phyloP scores from a whole-genome alignment of 2,888 invertebrate genomes.

The Chouioia cunea region DNA sequence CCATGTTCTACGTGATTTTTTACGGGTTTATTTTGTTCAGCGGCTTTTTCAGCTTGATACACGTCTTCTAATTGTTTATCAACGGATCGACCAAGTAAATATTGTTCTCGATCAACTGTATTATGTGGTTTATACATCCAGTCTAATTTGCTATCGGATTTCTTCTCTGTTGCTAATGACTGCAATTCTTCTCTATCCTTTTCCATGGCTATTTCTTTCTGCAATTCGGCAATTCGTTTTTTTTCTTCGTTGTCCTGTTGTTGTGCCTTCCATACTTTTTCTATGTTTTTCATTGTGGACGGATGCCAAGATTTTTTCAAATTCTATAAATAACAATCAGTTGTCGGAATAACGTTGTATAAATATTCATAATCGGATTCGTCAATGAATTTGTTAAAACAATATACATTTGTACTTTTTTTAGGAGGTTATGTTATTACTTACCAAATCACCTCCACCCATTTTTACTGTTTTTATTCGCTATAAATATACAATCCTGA shows the following conservation, averaged over 20 bases:
- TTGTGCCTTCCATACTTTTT: slow-evolving; percentile 84
- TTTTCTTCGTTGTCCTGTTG: slow-evolving; percentile 80
- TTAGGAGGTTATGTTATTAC: slow-evolving; percentile 46
- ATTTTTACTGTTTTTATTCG: slow-evolving; percentile 52
- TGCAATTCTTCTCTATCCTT: slow-evolving; percentile 77
- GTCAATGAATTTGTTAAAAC: not conserved
- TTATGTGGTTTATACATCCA: slow-evolving; percentile 87
- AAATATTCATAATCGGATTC: slow-evolving; percentile 19
- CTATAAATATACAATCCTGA: not conserved
- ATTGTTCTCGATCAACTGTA: slow-evolving; percentile 85
- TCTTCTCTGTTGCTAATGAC: slow-evolving; percentile 70
- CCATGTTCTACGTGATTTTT: slow-evolving; percentile 78
- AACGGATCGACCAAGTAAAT: slow-evolving; percentile 84
- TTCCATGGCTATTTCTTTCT: slow-evolving; percentile 77
- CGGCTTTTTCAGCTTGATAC: slow-evolving; percentile 72
- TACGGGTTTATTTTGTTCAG: slow-evolving; percentile 66
- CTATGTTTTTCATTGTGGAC: slow-evolving; percentile 81
- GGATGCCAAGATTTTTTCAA: slow-evolving; percentile 87
- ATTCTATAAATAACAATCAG: slow-evolving; percentile 70
- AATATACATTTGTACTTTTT: slow-evolving; percentile 9
- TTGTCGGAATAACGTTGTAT: not conserved
- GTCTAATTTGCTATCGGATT: slow-evolving; percentile 77
- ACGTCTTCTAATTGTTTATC: slow-evolving; percentile 84
- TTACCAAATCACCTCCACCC: slow-evolving; percentile 68
- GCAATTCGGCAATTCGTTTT: slow-evolving; percentile 76